phyloP scores from a whole-genome alignment of 2,888 invertebrate genomes.

The Auanema sp. region DNA sequence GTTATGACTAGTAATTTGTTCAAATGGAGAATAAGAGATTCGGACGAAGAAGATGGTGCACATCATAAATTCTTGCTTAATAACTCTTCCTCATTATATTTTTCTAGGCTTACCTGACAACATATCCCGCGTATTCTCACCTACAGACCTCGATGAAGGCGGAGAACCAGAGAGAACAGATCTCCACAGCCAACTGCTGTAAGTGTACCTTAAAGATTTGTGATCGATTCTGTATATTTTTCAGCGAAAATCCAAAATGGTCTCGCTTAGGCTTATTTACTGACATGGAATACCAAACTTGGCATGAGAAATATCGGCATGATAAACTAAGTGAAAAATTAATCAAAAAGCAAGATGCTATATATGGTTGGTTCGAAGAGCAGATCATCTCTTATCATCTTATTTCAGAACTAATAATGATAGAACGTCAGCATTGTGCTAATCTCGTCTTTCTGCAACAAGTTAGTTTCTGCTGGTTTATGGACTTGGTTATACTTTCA shows the following conservation, averaged over 20 bases:
- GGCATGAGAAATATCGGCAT: slow-evolving; percentile 45
- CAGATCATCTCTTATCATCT: background rate
- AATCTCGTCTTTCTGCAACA: slow-evolving; percentile 48
- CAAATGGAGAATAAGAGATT: too few relatives aligned
- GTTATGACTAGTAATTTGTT: too few relatives aligned
- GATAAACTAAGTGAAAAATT: slow-evolving; percentile 33
- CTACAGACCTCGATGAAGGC: slow-evolving; percentile 13
- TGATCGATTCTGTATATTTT: background rate
- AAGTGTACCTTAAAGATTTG: background rate
- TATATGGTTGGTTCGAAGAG: slow-evolving; percentile 42
- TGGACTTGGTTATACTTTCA: background rate
- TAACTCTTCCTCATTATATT: background rate
- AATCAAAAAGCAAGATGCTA: slow-evolving; percentile 47
- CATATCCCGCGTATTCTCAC: slow-evolving; percentile 7
- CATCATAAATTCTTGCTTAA: too few relatives aligned
- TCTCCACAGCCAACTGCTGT: slow-evolving; percentile 10
- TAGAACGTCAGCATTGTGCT: slow-evolving; percentile 46
- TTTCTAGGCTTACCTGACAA: slow-evolving; percentile 14
- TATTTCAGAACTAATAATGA: slow-evolving; percentile 38
- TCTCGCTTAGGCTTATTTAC: slow-evolving; percentile 30
- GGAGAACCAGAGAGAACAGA: slow-evolving; percentile 8
- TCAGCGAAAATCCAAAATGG: slow-evolving; percentile 16
- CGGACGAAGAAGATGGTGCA: too few relatives aligned
- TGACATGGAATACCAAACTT: slow-evolving; percentile 33
- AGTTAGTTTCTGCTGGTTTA: slow-evolving; percentile 7